These are phyloP conservation scores for Alectoris magna DNA, from an alignment of 2,797 vertebrate genomes.

Conservation along the genomic window DNA sequence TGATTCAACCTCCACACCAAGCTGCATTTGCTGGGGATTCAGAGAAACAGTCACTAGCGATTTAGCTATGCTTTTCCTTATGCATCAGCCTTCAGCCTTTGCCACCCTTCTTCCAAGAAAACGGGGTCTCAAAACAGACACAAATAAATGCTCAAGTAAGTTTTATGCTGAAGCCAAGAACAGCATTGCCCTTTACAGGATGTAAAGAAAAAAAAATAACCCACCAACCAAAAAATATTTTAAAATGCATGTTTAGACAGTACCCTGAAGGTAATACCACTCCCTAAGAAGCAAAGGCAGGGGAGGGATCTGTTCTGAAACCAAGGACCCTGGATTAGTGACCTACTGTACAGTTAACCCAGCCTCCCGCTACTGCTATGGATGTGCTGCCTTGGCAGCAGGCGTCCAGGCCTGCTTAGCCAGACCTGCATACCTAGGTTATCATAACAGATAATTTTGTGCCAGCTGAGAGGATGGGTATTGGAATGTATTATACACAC, in stretches of 20 bases:
- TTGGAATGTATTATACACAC: not conserved
- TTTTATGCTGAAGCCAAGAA: not conserved
- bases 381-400: not conserved
- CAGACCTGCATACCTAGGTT: not conserved
- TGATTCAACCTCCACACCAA: not conserved
- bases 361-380: not conserved
- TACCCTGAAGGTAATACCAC: not conserved
- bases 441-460: not conserved
- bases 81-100: not conserved
- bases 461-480: too few species aligned
- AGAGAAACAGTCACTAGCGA: not conserved
- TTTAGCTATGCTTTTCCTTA: not conserved
- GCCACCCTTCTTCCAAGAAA: not conserved
- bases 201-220: fast-evolving
- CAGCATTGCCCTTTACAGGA: not conserved
- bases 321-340: not conserved
- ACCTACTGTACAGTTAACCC: not conserved
- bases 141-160: not conserved
- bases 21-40: not conserved
- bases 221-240: too few species aligned
- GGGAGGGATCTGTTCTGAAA: not conserved
- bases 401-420: not conserved
- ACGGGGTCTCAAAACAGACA: not conserved
- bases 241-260: not conserved
- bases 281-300: not conserved